phyloP scores from a whole-genome alignment of 2,113 vertebrate genomes.

The Silurus meridionalis region DNA sequence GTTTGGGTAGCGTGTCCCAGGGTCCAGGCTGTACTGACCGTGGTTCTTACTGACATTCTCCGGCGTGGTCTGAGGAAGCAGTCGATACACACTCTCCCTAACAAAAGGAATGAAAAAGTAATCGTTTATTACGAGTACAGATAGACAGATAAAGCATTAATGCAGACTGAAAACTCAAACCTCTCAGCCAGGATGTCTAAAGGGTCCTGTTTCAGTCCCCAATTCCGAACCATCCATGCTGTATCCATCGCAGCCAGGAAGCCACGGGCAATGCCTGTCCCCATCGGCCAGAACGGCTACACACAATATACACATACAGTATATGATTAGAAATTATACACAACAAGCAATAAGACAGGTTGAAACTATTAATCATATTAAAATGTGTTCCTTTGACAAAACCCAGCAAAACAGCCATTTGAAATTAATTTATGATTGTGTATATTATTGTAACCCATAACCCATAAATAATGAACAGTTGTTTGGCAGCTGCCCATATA shows the following conservation, averaged over 20 bases:
- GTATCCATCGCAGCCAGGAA: constrained; percentile 95
- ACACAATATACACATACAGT: neutral
- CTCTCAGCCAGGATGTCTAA: constrained; percentile 90
- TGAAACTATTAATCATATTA: neutral
- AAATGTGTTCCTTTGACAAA: neutral
- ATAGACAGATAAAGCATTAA: neutral
- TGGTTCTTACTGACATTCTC: constrained; percentile 97
- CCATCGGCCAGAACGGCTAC: constrained; percentile 98
- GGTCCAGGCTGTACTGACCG: constrained; percentile 88
- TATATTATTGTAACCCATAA: neutral
- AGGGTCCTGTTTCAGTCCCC: constrained; percentile 81
- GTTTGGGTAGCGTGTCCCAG: constrained; percentile 87
- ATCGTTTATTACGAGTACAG: neutral
- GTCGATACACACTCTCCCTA: constrained; percentile 91
- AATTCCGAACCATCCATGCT: constrained; percentile 93
- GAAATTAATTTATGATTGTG: neutral
- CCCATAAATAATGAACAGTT: neutral
- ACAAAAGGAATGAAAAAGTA: neutral
- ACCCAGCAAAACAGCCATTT: neutral
- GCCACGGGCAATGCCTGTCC: constrained; percentile 92
- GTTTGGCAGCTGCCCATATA: neutral
- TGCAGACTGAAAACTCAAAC: constrained; percentile 60
- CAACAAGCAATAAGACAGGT: neutral
- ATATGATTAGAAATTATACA: neutral
- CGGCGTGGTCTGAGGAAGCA: constrained; percentile 93